Evolutionary conservation across 2,113 vertebrate species (phyloP), one percentile per base, ranked within the genome.

Genomic region (Theristicus caerulescens): DNA sequence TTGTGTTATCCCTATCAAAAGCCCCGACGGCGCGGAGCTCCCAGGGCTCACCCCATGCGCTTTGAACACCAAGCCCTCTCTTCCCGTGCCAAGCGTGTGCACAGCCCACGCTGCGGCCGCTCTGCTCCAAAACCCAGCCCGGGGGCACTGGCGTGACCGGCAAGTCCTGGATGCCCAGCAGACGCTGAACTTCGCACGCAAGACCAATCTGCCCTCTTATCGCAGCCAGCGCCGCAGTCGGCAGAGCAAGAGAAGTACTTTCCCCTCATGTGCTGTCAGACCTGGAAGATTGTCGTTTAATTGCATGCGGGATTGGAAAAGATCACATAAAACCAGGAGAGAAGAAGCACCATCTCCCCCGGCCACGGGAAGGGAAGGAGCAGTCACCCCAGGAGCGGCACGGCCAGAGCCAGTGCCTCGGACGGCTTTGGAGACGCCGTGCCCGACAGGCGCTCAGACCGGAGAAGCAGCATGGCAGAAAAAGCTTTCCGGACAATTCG

Each of bases 111-210:
- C 67, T 49, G 72, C 2, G 8, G 61, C 70, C 86, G 47, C 67
- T n/a, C 66, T 9, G 42, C 49, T 29, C 44, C 77, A 86, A 88
- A 90, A 34, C 18, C 54, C 80, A 83, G 58, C 76, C 71, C 0
- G 0, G 16, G 49, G 88, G 32, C 86, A 26, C 49, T 67, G 4
- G 57, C 0, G 2, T 72, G 79, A 51, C 74, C 21, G n/a, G 46
- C 0, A 1, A 32, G 31, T 18, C 22, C 86, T 19, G 38, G 72
- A 22, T 49, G 29, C 57, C 66, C 52, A 36, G 21, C 1, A 2
- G 86, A 76, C 0, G 1, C 49, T 1, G 9, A 34, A 34, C 16
- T 64, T 36, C 0, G 11, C 77, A 51, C 0, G 0, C 3, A 1
- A 64, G 58, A 13, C n/a, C 6, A 12, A 32, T 36, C 34, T 19